Evolutionary conservation across 2,113 vertebrate genomes (phyloP).

Genomic region (Odontophorus gujanensis): DNA sequence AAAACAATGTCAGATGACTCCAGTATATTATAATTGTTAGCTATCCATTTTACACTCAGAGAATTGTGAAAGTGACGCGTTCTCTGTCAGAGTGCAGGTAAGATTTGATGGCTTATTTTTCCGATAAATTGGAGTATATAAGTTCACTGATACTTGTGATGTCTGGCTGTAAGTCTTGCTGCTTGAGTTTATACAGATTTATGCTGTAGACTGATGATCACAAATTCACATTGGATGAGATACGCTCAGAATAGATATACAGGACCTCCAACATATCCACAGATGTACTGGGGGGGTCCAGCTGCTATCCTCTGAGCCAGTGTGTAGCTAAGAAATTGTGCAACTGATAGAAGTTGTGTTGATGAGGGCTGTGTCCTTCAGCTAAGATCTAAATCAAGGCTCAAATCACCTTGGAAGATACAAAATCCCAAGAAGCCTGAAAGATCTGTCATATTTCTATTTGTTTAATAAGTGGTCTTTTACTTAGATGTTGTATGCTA

Average conservation of each 20-base stretch:
- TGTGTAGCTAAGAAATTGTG: neutral
- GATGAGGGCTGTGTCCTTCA: neutral
- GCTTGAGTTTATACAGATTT: neutral
- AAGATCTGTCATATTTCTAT: neutral
- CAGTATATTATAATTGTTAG: neutral
- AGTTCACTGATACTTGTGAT: neutral
- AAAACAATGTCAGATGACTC: neutral
- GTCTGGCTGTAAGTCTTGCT: neutral
- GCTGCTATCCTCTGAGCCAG: neutral
- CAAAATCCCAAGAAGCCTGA: neutral
- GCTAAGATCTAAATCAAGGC: neutral
- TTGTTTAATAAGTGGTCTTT: neutral
- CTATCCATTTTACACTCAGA: neutral
- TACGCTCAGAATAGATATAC: neutral
- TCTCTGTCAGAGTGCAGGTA: neutral
- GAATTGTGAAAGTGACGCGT: neutral
- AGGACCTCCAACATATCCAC: rapidly evolving
- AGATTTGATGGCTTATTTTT: neutral
- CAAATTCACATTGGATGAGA: neutral
- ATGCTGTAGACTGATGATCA: neutral
- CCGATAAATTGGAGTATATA: neutral
- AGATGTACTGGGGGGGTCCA: neutral
- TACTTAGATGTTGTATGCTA: neutral
- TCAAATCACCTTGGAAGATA: neutral
- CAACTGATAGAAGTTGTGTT: neutral